A percentile compares a stretch with the other conserved stretches of the same genome.
phyloP scores from a whole-genome alignment of 1,140 invertebrate species.

The Conus ventricosus region DNA sequence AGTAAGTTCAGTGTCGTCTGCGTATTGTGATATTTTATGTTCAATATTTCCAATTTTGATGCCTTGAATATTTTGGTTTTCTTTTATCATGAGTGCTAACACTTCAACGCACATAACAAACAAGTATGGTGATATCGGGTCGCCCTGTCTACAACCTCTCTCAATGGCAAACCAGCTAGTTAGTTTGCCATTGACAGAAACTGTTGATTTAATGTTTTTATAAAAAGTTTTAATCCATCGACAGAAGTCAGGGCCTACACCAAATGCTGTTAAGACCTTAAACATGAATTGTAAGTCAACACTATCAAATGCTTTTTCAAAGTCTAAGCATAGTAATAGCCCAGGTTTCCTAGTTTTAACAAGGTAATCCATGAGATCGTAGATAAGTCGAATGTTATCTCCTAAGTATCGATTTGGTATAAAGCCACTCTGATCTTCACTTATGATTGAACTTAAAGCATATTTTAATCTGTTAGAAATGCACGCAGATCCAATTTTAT shows the following conservation, averaged over 20 bases:
- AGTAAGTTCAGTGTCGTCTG: neutral
- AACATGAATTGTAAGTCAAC: no score
- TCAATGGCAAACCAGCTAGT: no score
- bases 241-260: no score
- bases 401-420: neutral
- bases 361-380: neutral
- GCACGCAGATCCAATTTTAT: neutral
- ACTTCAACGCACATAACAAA: neutral
- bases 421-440: neutral
- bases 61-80: neutral
- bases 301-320: slow-evolving; percentile 4
- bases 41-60: neutral
- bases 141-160: no score
- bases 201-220: no score
- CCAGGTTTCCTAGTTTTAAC: neutral
- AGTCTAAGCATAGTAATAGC: neutral
- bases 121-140: no score
- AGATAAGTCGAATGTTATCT: neutral
- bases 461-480: neutral
- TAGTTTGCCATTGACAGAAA: no score
- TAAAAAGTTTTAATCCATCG: no score
- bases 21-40: neutral
- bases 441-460: neutral
- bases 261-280: no score
- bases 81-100: neutral